phyloP scores from a whole-genome alignment of 2,888 invertebrate species.

The Hypena proboscidalis region DNA sequence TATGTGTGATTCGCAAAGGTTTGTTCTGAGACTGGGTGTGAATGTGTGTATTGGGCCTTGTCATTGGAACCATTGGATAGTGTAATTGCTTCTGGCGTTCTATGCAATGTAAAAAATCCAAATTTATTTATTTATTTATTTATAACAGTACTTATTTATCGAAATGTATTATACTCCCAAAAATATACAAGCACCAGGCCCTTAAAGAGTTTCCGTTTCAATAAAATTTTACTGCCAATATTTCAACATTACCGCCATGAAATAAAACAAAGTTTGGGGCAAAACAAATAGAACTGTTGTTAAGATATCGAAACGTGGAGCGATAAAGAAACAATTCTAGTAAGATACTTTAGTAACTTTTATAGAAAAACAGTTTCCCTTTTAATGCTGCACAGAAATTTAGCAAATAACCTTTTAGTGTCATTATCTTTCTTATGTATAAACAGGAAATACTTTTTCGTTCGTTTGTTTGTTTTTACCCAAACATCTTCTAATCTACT shows the following conservation, averaged over 20 bases:
- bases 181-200: too few relatives aligned
- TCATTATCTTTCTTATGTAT: too few relatives aligned
- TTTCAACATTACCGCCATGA: slow-evolving; percentile 17
- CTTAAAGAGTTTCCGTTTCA: neutral
- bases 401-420: neutral
- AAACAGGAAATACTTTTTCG: too few relatives aligned
- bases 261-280: slow-evolving; percentile 35
- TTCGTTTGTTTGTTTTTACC: too few relatives aligned
- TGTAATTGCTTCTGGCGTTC: neutral
- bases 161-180: too few relatives aligned
- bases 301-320: slow-evolving; percentile 32
- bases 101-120: neutral
- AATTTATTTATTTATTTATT: too few relatives aligned
- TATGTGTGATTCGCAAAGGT: too few relatives aligned
- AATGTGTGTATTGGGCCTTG: too few relatives aligned
- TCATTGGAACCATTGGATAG: too few relatives aligned
- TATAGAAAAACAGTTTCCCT: slow-evolving; percentile 12
- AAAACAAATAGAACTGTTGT: slow-evolving; percentile 26
- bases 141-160: too few relatives aligned
- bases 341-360: slow-evolving; percentile 32
- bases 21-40: too few relatives aligned
- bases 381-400: neutral
- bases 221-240: slow-evolving; percentile 1
- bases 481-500: too few relatives aligned
- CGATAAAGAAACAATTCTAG: slow-evolving; percentile 36